Evolutionary conservation across 1,140 invertebrate species (phyloP).

Genomic region (Magallana gigas): DNA sequence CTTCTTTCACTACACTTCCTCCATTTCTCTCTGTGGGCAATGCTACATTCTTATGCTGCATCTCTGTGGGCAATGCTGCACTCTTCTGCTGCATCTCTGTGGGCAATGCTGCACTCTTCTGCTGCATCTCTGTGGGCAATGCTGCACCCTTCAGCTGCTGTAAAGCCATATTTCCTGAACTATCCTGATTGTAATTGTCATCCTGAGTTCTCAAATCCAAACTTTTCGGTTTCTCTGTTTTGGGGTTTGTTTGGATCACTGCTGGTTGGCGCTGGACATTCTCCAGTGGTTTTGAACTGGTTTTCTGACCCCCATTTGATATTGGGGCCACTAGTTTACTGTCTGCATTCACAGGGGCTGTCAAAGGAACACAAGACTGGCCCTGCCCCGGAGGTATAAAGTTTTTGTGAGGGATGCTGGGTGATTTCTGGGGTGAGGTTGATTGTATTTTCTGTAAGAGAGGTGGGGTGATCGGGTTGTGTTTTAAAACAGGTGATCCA

Average conservation of each 20-base stretch:
- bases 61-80: not conserved
- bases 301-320: not conserved
- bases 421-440: not conserved
- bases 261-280: not conserved
- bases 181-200: not conserved
- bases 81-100: not conserved
- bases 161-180: not conserved
- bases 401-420: constrained; percentile 7
- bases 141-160: not conserved
- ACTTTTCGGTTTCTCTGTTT: not conserved
- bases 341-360: not conserved
- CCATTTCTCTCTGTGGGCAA: not conserved
- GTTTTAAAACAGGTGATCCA: not conserved
- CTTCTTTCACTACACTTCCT: not conserved
- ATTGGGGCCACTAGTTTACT: not conserved
- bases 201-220: not conserved
- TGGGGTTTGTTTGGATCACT: not conserved
- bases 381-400: not conserved
- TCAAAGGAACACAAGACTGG: not conserved
- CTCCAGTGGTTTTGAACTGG: not conserved
- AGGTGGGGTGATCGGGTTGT: constrained; percentile 5
- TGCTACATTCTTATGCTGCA: not conserved
- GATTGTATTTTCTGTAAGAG: not conserved
- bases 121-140: not conserved
- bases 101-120: no score